A percentile compares a stretch with the other conserved stretches of the same genome.
Conservation (phyloP, 2,113 vertebrate species). For the Tachycineta bicolor region DNA sequence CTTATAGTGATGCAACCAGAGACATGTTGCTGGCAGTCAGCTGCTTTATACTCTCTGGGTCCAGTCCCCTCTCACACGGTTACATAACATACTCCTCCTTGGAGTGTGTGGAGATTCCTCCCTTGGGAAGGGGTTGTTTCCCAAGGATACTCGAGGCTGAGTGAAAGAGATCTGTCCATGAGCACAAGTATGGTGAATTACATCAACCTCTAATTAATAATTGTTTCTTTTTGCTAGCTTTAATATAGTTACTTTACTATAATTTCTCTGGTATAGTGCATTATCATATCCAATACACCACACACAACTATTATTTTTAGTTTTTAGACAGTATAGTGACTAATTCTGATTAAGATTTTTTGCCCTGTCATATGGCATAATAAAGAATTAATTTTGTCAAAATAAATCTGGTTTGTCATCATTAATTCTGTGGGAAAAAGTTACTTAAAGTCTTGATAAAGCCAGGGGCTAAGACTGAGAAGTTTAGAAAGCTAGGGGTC, state of each 20-base stretch:
- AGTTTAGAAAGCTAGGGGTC: neutral
- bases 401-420: neutral
- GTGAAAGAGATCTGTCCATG: neutral
- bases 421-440: neutral
- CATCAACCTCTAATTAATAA: neutral
- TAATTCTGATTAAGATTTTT: neutral
- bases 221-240: neutral
- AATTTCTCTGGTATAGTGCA: neutral
- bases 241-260: neutral
- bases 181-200: neutral
- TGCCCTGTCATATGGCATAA: neutral
- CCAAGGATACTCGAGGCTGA: neutral
- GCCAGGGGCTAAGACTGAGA: neutral
- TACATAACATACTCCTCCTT: neutral
- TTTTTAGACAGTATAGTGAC: neutral
- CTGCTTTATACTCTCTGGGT: neutral
- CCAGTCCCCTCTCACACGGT: neutral
- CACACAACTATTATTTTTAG: neutral
- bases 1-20: rapidly evolving
- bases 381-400: neutral
- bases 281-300: neutral
- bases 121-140: no score
- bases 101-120: neutral
- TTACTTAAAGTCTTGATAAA: neutral
- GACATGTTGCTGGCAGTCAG: neutral